Conservation (phyloP, 2,113 vertebrate species). For the Physeter macrocephalus region DNA sequence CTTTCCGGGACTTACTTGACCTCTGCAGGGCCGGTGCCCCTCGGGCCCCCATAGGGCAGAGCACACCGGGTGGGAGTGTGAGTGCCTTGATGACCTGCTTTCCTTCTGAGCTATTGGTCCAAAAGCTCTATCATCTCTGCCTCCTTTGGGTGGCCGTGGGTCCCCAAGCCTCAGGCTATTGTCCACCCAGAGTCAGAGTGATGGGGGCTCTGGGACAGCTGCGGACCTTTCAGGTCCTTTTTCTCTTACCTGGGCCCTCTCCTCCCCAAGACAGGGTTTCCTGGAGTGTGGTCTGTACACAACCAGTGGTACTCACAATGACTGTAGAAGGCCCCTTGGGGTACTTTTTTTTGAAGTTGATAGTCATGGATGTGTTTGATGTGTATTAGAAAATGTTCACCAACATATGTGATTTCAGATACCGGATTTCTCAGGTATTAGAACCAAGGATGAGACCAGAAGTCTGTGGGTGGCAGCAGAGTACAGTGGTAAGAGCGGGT, state of each 20-base stretch:
- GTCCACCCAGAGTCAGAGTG: neutral
- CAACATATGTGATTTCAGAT: too few species aligned
- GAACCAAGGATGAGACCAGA: neutral
- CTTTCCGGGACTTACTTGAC: rapidly evolving
- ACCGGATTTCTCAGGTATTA: neutral
- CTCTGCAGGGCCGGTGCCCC: neutral
- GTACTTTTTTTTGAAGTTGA: neutral
- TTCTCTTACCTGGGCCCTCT: neutral
- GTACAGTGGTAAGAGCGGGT: neutral
- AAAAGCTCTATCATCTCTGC: neutral
- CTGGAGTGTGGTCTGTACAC: neutral
- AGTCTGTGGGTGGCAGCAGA: neutral
- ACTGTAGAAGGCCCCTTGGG: neutral
- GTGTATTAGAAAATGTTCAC: neutral
- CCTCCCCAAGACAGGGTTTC: neutral
- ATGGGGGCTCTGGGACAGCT: neutral
- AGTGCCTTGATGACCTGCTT: neutral
- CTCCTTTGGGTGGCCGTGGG: neutral
- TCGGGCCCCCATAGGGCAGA: neutral
- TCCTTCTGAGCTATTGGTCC: neutral
- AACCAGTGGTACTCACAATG: neutral
- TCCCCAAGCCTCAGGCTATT: neutral
- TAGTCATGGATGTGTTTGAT: neutral
- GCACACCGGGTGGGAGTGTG: neutral
- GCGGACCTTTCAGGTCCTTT: neutral